These are phyloP conservation scores for Trachelus stipa DNA, from an alignment of 2,888 invertebrate species.

Conservation along the genomic window DNA sequence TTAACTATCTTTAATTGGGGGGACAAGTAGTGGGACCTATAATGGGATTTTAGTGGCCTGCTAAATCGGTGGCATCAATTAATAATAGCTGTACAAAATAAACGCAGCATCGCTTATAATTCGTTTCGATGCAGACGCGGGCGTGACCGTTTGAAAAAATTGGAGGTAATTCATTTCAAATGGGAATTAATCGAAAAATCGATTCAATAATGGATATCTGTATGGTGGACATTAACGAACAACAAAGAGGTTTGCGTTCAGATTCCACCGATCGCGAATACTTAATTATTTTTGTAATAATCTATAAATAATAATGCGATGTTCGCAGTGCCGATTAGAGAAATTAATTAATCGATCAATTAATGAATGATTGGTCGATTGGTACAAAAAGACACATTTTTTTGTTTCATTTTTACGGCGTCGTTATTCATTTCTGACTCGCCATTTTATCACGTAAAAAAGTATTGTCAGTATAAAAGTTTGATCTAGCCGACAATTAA, in stretches of 20 bases:
- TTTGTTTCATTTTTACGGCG: neutral
- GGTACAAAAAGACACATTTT: neutral
- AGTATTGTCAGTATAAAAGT: conserved; percentile 48
- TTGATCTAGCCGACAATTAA: conserved; percentile 38
- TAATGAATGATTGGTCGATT: neutral
- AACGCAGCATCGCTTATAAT: neutral
- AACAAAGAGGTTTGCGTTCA: neutral
- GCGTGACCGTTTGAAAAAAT: neutral
- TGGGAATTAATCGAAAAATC: neutral
- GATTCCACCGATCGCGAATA: neutral
- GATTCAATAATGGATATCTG: neutral
- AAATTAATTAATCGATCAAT: neutral
- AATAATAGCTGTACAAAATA: neutral
- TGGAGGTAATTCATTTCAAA: neutral
- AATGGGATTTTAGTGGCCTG: neutral
- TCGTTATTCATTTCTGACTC: conserved; percentile 7
- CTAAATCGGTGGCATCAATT: neutral
- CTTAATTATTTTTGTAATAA: neutral
- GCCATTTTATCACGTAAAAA: conserved; percentile 32
- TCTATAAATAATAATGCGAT: neutral
- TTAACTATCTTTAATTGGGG: neutral
- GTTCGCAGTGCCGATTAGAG: neutral
- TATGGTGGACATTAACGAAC: neutral
- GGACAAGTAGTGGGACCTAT: neutral
- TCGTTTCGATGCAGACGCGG: neutral